Conservation (phyloP, 2,113 vertebrate species). For the Lophotis ruficrista region DNA sequence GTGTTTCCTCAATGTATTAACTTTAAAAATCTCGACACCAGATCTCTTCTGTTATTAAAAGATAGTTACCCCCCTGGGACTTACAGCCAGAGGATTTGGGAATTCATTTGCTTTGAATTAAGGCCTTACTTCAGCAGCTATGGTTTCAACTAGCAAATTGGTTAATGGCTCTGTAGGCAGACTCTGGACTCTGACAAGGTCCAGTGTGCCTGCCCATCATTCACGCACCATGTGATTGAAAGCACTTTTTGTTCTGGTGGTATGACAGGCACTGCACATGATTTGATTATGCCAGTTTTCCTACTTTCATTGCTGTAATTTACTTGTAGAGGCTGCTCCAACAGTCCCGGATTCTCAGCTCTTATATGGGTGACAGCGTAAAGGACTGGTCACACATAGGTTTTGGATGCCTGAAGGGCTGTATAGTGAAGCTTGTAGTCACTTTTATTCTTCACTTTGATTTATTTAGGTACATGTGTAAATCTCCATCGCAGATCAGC, state of each 20-base stretch:
- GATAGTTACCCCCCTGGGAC: background rate
- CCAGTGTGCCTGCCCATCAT: background rate
- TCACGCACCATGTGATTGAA: background rate
- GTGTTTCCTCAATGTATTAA: background rate
- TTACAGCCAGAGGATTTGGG: background rate
- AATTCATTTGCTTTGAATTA: constrained; percentile 4
- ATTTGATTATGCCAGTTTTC: background rate
- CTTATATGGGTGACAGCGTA: background rate
- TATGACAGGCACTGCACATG: background rate
- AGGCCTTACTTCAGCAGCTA: background rate
- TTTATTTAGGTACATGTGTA: background rate
- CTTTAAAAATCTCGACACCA: background rate
- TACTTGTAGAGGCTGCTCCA: background rate
- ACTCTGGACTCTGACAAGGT: background rate
- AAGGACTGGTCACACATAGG: background rate
- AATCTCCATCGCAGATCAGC: background rate
- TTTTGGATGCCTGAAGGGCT: background rate
- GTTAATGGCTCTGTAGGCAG: constrained; percentile 11
- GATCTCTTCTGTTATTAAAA: background rate
- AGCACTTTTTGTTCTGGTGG: background rate
- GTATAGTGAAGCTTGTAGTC: background rate
- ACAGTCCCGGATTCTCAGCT: background rate
- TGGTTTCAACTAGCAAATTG: background rate
- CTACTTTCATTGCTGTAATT: background rate
- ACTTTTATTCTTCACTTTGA: background rate